Conservation (phyloP, 2,888 invertebrate species). For the Pyralis farinalis region DNA sequence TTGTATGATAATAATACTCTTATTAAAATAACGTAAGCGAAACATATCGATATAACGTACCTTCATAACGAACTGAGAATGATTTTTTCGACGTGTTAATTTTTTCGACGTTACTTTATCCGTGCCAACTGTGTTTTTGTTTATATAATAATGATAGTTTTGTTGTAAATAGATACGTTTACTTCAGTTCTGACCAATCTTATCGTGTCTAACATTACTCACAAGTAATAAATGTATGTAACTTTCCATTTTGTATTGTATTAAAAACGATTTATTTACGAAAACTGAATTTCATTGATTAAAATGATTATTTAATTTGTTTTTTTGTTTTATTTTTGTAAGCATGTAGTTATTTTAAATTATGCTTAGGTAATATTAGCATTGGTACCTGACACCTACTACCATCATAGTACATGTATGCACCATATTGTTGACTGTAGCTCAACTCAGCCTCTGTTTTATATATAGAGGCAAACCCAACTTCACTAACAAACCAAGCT, state of each 20-base stretch:
- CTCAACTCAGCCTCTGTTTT: too few relatives aligned
- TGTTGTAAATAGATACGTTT: slow-evolving; percentile 22
- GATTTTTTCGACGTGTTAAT: slow-evolving; percentile 31
- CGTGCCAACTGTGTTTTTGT: slow-evolving; percentile 63
- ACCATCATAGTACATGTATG: too few relatives aligned
- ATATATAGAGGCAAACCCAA: too few relatives aligned
- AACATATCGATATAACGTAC: slow-evolving; percentile 69
- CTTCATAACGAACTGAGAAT: slow-evolving; percentile 44
- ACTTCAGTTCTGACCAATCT: slow-evolving; percentile 26
- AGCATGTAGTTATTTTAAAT: too few relatives aligned
- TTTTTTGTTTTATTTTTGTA: slow-evolving; percentile 21
- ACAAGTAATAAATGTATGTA: slow-evolving; percentile 30
- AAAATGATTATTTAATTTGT: slow-evolving; percentile 55
- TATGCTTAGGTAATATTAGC: too few relatives aligned
- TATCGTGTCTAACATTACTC: slow-evolving; percentile 46
- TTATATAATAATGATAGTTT: too few relatives aligned
- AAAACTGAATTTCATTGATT: slow-evolving; percentile 57
- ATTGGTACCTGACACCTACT: too few relatives aligned
- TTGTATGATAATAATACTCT: slow-evolving; percentile 65
- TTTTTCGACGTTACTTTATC: slow-evolving; percentile 37
- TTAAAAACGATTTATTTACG: slow-evolving; percentile 44
- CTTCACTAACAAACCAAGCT: too few relatives aligned
- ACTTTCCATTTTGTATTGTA: slow-evolving; percentile 41
- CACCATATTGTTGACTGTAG: too few relatives aligned
- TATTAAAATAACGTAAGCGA: slow-evolving; percentile 53